Percentiles rank a stretch among this genome's conserved stretches.
Evolutionary conservation across 2,888 invertebrate species (phyloP).

Genomic region (Idaea aversata): DNA sequence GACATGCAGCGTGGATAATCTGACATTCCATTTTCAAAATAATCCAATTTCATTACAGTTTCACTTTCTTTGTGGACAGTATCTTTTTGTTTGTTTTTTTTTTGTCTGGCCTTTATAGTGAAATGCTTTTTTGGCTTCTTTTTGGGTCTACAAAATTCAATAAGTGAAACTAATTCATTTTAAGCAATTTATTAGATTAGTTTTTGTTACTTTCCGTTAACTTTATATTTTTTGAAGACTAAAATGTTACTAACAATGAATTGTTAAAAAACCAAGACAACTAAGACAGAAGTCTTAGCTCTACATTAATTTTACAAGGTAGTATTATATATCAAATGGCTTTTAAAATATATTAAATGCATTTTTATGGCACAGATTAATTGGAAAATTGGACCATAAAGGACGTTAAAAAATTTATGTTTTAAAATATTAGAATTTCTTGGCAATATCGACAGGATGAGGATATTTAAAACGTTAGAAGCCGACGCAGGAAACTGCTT

Average conservation of each 20-base stretch:
- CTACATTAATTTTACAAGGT: no score
- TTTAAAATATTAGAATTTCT: background rate
- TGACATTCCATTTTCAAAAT: slow-evolving; percentile 1
- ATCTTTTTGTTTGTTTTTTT: background rate
- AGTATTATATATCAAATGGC: no score
- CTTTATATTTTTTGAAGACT: no score
- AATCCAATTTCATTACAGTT: background rate
- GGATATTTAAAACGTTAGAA: slow-evolving; percentile 9
- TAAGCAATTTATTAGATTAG: background rate
- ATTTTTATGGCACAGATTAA: background rate
- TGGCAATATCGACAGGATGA: slow-evolving; percentile 16
- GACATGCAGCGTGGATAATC: background rate
- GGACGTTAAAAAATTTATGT: background rate
- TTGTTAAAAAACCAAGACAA: no score
- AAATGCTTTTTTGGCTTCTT: background rate
- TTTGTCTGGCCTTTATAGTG: background rate
- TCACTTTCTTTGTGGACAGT: background rate
- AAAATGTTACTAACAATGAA: no score
- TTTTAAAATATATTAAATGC: no score
- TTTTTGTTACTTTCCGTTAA: no score
- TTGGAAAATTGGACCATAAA: background rate
- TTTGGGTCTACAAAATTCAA: background rate
- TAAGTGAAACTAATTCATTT: background rate
- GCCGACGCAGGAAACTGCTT: slow-evolving; percentile 16
- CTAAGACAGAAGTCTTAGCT: no score